Base-by-base conservation (phyloP, 2,797 vertebrate species). In the Selene dorsalis region DNA sequence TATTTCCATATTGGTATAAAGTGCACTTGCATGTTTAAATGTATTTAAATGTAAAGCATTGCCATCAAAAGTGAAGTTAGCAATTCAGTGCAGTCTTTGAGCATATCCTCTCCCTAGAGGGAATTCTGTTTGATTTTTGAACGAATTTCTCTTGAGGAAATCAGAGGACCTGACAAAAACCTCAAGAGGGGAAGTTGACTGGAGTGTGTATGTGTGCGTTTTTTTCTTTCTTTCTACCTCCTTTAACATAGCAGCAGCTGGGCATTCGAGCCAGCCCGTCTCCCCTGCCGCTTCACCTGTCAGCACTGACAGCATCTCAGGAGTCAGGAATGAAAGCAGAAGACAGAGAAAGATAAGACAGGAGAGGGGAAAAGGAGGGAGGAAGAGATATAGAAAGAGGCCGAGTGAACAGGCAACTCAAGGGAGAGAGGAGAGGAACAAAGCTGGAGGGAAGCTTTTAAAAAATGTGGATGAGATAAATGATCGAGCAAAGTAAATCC, bases 241-340 rank as follows among this genome's bases (percentile, higher is more conserved):
- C 87, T 77, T 78, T 79, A 88, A 88, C 87, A 87, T 84, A 82
- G 59, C 60, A 86, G 84, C 73, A 79, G 70, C 75, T 89, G 84
- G 87, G 87, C 83, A 85, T 85, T 89, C 55, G 50, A 89, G 58
- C 69, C 78, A 73, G 75, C 81, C 84, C 28, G 48, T 84, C 85
- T 91, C 84, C 73, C 84, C 81, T 81, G 88, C 86, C 90, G 87
- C 87, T 86, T 84, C 87, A 84, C 86, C 91, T 93, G 92, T 93
- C 93, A 92, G 84, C 83, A 16, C 83, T 90, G 92, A 90, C 92
- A 90, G 90, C 87, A 76, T 83, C 88, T 93, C 84, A 83, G 67
- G 82, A 92, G 88, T 91, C 89, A 87, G 83, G 83, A 92, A 84
- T 69, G 68, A 88, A 84, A 76, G 79, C 79, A 80, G 72, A 78